These are phyloP conservation scores for Tapirus terrestris DNA, from an alignment of 2,113 vertebrate genomes.

Conservation along the genomic window DNA sequence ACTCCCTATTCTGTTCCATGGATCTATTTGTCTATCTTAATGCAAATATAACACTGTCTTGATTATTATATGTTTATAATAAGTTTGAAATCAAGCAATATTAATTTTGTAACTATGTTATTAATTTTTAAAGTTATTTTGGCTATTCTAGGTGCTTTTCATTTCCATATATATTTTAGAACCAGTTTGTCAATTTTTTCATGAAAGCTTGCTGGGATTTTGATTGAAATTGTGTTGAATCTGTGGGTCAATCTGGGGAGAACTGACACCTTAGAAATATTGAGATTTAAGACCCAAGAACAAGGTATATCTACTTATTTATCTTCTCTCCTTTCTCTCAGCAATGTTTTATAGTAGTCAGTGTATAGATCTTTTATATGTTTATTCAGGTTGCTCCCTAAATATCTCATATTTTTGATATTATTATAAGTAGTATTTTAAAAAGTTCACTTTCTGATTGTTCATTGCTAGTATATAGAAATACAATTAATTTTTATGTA, in stretches of 20 bases:
- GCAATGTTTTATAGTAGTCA: neutral
- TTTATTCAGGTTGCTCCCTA: neutral
- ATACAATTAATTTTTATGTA: neutral
- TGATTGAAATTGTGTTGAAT: neutral
- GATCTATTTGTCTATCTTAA: neutral
- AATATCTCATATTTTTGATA: neutral
- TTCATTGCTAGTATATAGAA: neutral
- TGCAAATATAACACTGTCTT: neutral
- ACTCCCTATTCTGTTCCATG: neutral
- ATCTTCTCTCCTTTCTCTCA: neutral
- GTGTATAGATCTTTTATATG: neutral
- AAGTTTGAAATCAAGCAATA: neutral
- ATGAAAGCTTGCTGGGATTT: neutral
- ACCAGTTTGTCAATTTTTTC: neutral
- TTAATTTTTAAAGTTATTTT: neutral
- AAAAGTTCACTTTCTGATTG: neutral
- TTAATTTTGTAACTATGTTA: neutral
- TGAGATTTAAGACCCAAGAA: neutral
- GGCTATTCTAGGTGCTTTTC: neutral
- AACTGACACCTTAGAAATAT: neutral
- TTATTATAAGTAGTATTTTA: neutral
- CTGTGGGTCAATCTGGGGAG: neutral
- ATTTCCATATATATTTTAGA: neutral
- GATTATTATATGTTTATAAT: neutral
- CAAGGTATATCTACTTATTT: neutral